phyloP scores from a whole-genome alignment of 1,140 invertebrate species.

The Hermetia illucens region DNA sequence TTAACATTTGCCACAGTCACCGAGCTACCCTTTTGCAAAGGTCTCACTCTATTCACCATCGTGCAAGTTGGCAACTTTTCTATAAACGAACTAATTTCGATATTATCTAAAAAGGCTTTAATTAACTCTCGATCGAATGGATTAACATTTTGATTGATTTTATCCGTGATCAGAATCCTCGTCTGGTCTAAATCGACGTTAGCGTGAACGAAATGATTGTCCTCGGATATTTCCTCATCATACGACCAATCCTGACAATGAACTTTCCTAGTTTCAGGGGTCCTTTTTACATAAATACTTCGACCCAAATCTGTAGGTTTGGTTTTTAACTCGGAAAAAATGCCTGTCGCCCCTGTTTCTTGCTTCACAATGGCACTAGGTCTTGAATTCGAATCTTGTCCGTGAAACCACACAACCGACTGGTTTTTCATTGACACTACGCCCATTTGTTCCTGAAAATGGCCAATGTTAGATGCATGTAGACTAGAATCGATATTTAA shows the following conservation, averaged over 20 bases:
- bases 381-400: no score
- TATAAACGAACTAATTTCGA: constrained; percentile 31
- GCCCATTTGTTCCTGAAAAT: no score
- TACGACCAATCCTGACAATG: constrained; percentile 15
- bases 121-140: constrained; percentile 39
- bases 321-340: no score
- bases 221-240: not conserved
- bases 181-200: constrained; percentile 9
- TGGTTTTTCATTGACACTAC: no score
- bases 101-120: constrained; percentile 36
- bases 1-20: constrained; percentile 36
- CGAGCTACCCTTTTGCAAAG: constrained; percentile 24
- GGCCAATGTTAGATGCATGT: no score
- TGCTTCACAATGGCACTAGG: no score
- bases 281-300: constrained; percentile 22
- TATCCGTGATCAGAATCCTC: constrained; percentile 6
- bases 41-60: constrained; percentile 15
- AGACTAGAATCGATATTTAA: no score
- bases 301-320: constrained; percentile 10
- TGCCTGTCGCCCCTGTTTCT: no score
- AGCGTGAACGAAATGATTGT: constrained; percentile 6
- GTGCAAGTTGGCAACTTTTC: constrained; percentile 17
- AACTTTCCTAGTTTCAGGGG: constrained; percentile 18
- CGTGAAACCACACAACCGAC: no score
- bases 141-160: constrained; percentile 27